Evolutionary conservation across 2,113 vertebrate genomes (phyloP), one percentile per base, ranked within the genome.

Genomic region (Geococcyx californianus): DNA sequence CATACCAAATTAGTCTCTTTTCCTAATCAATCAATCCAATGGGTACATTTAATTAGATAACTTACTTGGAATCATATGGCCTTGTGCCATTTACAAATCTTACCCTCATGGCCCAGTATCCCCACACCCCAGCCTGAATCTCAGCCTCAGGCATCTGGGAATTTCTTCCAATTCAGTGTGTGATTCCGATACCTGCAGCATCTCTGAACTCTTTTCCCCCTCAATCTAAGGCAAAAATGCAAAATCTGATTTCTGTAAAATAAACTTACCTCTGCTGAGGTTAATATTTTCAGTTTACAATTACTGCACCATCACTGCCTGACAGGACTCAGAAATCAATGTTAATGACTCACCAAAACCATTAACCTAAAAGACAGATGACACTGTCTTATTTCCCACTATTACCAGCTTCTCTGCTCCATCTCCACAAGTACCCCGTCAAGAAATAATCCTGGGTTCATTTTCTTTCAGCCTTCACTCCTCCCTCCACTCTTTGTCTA

Each of bases 41-140:
- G 49, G 16, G 7, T 47, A 47, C 8, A 25, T 51, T 60, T 49
- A 75, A 40, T 29, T 49, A 68, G 34, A n/a, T 55, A 54, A 91
- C 67, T 94, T 92, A 92, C 89, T 79, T 84, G 92, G 72, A 42
- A 14, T 84, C 44, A 89, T 33, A 96, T 42, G 13, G 79, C 36
- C 49, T 88, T 40, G 76, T 96, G 49, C 74, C 79, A 26, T 40
- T 83, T 93, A 90, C 90, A 84, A 84, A 97, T 17, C 29, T 5
- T 16, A 55, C 58, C 7, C 54, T 80, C 20, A 73, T 74, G 54
- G 14, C 28, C 75, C 84, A 11, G 28, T n/a, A 18, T 45, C 70
- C 33, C n/a, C 10, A 15, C 91, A 95, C 69, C 47, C 13, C 81
- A 66, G 44, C 16, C 26, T 36, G 58, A 58, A 47, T 67, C 73